These are phyloP conservation scores for Chaitophorus viminalis DNA, from an alignment of 2,888 invertebrate genomes.

Conservation along the genomic window DNA sequence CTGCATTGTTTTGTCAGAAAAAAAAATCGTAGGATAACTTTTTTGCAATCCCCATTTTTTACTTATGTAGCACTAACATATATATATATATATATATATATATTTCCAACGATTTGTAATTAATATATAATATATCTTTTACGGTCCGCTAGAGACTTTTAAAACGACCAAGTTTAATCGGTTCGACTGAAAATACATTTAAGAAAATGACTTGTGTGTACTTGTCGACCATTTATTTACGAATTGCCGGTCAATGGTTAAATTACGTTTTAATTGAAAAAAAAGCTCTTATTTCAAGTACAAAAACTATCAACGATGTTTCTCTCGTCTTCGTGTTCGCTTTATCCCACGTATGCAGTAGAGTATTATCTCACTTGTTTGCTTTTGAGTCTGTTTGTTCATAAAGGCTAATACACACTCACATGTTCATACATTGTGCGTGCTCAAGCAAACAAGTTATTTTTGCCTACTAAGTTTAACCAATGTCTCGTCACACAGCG, in stretches of 20 bases:
- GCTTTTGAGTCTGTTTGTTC: conserved; percentile 22
- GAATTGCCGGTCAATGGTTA: conserved; percentile 10
- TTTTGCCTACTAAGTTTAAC: conserved; percentile 29
- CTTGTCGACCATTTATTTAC: conserved; percentile 46
- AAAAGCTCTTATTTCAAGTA: conserved; percentile 4
- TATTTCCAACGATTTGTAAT: too few species aligned
- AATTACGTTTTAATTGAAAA: conserved; percentile 49
- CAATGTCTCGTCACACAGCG: not conserved
- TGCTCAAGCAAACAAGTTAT: conserved; percentile 24
- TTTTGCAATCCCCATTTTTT: not conserved
- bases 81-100: too few species aligned
- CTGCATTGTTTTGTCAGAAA: not conserved
- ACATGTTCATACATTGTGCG: not conserved
- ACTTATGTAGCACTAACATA: not conserved
- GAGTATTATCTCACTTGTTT: conserved; percentile 12
- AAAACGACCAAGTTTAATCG: conserved; percentile 12
- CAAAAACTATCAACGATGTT: conserved; percentile 34
- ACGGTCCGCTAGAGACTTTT: not conserved
- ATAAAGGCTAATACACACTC: not conserved
- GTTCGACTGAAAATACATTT: conserved; percentile 1
- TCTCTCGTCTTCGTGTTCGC: not conserved
- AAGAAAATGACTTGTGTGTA: not conserved
- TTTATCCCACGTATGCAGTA: not conserved
- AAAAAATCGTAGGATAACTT: not conserved
- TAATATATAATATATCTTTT: conserved; percentile 28